Evolutionary conservation across 1,140 invertebrate species (phyloP).

Genomic region (Pseudoatta argentina): DNA sequence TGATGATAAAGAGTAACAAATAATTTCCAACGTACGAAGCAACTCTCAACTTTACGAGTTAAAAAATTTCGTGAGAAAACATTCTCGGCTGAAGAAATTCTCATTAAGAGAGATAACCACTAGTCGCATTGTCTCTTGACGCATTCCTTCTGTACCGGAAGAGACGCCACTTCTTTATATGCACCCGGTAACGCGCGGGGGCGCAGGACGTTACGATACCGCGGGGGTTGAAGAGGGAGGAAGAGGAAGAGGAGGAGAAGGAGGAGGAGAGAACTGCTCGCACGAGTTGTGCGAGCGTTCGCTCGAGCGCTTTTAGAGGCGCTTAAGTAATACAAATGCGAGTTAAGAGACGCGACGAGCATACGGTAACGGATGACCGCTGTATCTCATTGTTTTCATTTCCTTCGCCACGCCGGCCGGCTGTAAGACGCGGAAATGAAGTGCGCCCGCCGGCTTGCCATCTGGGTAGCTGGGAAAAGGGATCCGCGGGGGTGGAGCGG

Average conservation of each 20-base stretch:
- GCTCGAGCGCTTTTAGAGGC: constrained; percentile 74
- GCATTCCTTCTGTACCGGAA: constrained; percentile 35
- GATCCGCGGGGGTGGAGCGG: constrained; percentile 18
- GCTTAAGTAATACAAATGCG: constrained; percentile 85
- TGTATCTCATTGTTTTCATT: constrained; percentile 86
- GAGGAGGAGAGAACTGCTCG: not conserved
- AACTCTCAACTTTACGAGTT: not conserved
- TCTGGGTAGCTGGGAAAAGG: constrained; percentile 68
- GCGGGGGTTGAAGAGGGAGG: not conserved
- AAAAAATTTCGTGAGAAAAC: not conserved
- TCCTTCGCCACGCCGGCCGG: constrained; percentile 81
- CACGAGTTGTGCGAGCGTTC: constrained; percentile 41
- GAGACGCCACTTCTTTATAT: constrained; percentile 53
- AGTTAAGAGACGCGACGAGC: constrained; percentile 81
- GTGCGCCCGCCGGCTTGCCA: constrained; percentile 73
- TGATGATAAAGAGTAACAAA: not conserved
- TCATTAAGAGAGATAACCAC: constrained; percentile 48
- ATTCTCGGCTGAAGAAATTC: not conserved
- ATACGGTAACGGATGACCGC: constrained; percentile 84
- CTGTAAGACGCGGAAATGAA: constrained; percentile 84
- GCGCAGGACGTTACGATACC: not conserved
- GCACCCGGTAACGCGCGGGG: constrained; percentile 35
- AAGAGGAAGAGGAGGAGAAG: not conserved
- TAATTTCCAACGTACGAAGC: not conserved
- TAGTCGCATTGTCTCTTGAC: not conserved